These are phyloP conservation scores for Linnaemya tessellans DNA, from an alignment of 2,888 invertebrate species.

Conservation along the genomic window DNA sequence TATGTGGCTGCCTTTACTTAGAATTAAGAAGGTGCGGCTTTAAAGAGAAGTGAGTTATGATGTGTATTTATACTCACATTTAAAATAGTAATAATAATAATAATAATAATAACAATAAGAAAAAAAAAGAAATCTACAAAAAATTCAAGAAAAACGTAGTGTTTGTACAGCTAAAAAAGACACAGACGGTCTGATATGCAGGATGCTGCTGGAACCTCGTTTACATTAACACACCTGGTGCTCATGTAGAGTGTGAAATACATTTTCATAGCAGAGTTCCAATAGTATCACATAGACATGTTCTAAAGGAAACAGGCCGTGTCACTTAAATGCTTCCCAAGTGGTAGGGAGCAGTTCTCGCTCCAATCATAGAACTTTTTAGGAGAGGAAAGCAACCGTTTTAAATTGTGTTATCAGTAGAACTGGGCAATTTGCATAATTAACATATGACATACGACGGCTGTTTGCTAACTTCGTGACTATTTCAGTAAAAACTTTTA, in stretches of 20 bases:
- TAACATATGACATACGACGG: too few relatives aligned
- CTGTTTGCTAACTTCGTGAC: too few relatives aligned
- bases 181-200: not conserved
- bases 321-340: too few relatives aligned
- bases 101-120: not conserved
- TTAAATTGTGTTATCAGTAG: too few relatives aligned
- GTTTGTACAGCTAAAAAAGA: not conserved
- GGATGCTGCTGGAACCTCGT: constrained; percentile 2
- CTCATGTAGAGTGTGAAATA: not conserved
- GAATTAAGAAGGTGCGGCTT: constrained; percentile 58
- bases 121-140: not conserved
- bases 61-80: constrained; percentile 25
- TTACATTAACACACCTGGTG: not conserved
- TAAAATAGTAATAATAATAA: not conserved
- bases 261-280: not conserved
- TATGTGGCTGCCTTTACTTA: constrained; percentile 38
- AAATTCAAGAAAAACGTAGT: not conserved
- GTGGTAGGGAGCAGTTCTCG: too few relatives aligned
- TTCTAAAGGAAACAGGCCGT: too few relatives aligned
- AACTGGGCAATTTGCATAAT: too few relatives aligned
- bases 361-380: too few relatives aligned
- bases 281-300: too few relatives aligned
- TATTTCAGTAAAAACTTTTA: too few relatives aligned
- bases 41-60: constrained; percentile 57
- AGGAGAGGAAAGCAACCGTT: too few relatives aligned